These are phyloP conservation scores for Charadrius vociferus DNA, from an alignment of 2,113 vertebrate genomes.

Conservation along the genomic window DNA sequence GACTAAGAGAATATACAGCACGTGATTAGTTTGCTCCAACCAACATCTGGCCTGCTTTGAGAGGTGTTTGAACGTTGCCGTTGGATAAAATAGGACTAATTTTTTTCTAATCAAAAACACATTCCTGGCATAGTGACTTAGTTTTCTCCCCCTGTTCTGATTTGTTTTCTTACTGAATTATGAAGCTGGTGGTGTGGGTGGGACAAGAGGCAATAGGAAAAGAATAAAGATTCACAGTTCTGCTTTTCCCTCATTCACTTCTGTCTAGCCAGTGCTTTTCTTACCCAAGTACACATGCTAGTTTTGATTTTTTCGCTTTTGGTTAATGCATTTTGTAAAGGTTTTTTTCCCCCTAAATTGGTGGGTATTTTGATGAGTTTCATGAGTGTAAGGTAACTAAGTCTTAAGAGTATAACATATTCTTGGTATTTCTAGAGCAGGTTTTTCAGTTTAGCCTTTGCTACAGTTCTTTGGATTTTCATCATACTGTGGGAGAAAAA, in stretches of 20 bases:
- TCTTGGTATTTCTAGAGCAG: neutral
- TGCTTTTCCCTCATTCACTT: neutral
- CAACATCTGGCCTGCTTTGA: neutral
- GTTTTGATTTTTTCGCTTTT: neutral
- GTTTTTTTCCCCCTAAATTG: neutral
- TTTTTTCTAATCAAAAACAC: slow-evolving; percentile 1
- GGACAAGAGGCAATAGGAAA: neutral
- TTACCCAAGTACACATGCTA: accelerated
- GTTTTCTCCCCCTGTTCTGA: neutral
- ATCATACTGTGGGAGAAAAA: neutral
- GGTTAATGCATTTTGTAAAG: neutral
- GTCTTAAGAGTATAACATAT: neutral
- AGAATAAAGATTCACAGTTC: neutral
- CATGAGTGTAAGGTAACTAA: neutral
- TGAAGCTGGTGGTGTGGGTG: neutral
- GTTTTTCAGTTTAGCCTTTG: neutral
- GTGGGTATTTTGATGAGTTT: neutral
- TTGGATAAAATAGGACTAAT: neutral
- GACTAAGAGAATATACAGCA: neutral
- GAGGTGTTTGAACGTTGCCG: neutral
- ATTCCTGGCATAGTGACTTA: neutral
- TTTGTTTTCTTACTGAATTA: neutral
- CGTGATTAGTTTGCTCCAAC: neutral
- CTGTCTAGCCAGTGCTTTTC: neutral
- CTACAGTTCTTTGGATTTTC: neutral